phyloP scores from a whole-genome alignment of 2,797 vertebrate genomes.

The Malurus leucopterus region DNA sequence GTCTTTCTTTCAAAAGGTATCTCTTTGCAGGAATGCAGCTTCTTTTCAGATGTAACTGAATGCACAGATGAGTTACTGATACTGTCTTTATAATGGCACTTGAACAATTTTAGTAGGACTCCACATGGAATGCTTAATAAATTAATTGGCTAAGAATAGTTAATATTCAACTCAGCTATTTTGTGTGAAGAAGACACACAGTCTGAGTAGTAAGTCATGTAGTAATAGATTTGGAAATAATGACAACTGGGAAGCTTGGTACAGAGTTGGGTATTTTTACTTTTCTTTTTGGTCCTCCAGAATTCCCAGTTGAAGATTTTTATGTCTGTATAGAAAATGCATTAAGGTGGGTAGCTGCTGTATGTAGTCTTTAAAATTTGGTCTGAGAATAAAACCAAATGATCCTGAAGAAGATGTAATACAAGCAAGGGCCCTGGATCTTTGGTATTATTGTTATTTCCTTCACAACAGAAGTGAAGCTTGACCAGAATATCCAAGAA shows the following conservation, averaged over 20 bases:
- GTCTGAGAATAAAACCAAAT: constrained; percentile 24
- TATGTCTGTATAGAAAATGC: neutral
- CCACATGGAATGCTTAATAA: neutral
- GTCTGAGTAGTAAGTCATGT: neutral
- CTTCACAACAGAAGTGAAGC: constrained; percentile 64
- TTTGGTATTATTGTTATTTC: constrained; percentile 65
- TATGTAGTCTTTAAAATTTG: neutral
- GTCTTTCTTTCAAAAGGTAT: neutral
- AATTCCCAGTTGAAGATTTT: neutral
- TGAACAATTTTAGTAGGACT: neutral
- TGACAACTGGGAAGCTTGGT: neutral
- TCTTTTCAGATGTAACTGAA: neutral
- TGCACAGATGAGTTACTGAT: neutral
- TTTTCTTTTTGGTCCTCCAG: neutral
- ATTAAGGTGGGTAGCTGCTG: neutral
- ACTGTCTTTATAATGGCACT: neutral
- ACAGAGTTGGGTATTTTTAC: neutral
- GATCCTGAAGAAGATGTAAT: constrained; percentile 38
- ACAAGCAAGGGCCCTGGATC: constrained; percentile 41
- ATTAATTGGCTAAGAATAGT: neutral
- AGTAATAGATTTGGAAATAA: neutral
- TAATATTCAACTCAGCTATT: neutral
- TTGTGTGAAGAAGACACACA: neutral
- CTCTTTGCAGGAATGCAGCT: neutral
- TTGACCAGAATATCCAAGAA: constrained; percentile 59